phyloP scores from a whole-genome alignment of 2,888 invertebrate species.

The Oscheius sp. region DNA sequence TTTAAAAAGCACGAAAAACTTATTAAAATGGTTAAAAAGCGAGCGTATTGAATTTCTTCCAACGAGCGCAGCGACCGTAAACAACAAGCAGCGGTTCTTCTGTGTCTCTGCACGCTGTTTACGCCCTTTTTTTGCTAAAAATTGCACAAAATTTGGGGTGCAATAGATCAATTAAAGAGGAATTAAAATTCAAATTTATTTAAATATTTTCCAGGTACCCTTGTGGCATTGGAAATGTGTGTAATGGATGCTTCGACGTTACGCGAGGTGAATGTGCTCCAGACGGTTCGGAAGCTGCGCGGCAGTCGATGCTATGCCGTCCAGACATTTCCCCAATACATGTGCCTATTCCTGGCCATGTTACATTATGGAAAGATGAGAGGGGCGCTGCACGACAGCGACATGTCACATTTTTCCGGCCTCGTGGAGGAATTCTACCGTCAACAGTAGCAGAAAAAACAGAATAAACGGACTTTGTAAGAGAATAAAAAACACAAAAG shows the following conservation, averaged over 20 bases:
- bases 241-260: slow-evolving; percentile 7
- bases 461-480: too few species aligned
- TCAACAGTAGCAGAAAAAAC: background rate
- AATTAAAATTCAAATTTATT: too few species aligned
- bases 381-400: background rate
- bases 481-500: too few species aligned
- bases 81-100: too few species aligned
- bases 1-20: too few species aligned
- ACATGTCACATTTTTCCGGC: background rate
- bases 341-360: slow-evolving; percentile 46
- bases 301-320: slow-evolving; percentile 39
- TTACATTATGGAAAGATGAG: slow-evolving; percentile 41
- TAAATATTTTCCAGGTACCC: background rate
- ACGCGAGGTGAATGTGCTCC: background rate
- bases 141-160: too few species aligned
- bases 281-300: slow-evolving; percentile 42
- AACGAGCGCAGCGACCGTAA: too few species aligned
- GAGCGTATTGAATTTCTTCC: too few species aligned
- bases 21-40: too few species aligned
- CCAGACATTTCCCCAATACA: slow-evolving; percentile 49
- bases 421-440: slow-evolving; percentile 7
- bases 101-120: too few species aligned
- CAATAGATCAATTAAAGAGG: too few species aligned
- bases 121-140: too few species aligned
- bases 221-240: slow-evolving; percentile 29